Evolutionary conservation across 2,113 vertebrate species (phyloP).

Genomic region (Xenopus borealis): DNA sequence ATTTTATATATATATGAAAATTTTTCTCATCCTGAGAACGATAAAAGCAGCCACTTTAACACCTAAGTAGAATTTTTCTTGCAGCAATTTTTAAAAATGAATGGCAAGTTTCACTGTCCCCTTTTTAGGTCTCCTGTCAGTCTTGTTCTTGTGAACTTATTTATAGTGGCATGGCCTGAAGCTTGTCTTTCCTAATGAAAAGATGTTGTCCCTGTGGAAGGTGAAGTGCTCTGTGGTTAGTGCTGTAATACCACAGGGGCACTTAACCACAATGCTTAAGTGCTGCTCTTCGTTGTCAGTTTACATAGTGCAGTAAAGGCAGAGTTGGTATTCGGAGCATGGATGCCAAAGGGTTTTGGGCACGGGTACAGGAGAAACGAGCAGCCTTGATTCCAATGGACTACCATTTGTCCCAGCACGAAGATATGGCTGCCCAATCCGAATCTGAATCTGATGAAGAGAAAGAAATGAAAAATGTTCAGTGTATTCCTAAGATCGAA

Average conservation of each 20-base stretch:
- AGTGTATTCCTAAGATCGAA: constrained; percentile 9
- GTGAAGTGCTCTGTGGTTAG: neutral
- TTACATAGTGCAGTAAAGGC: neutral
- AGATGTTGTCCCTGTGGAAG: neutral
- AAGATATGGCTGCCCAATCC: constrained; percentile 9
- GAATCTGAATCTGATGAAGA: constrained; percentile 12
- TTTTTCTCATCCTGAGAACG: neutral
- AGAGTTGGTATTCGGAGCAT: neutral
- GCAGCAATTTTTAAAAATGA: too few species aligned
- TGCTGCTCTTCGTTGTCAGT: neutral
- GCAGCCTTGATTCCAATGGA: constrained; percentile 24
- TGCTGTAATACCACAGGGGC: constrained; percentile 10
- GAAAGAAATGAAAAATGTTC: neutral
- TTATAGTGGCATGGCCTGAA: neutral
- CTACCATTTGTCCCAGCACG: constrained; percentile 32
- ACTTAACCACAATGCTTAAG: neutral
- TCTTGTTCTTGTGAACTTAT: neutral
- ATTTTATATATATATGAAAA: too few species aligned
- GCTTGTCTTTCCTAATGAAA: constrained; percentile 24
- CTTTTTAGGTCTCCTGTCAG: too few species aligned
- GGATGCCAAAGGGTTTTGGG: constrained; percentile 36
- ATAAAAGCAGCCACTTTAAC: neutral
- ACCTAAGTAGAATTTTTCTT: neutral
- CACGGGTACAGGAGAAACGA: constrained; percentile 20
- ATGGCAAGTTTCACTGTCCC: too few species aligned